These are phyloP conservation scores for Drosophila murphyi DNA, from an alignment of 1,140 invertebrate genomes.

Conservation along the genomic window DNA sequence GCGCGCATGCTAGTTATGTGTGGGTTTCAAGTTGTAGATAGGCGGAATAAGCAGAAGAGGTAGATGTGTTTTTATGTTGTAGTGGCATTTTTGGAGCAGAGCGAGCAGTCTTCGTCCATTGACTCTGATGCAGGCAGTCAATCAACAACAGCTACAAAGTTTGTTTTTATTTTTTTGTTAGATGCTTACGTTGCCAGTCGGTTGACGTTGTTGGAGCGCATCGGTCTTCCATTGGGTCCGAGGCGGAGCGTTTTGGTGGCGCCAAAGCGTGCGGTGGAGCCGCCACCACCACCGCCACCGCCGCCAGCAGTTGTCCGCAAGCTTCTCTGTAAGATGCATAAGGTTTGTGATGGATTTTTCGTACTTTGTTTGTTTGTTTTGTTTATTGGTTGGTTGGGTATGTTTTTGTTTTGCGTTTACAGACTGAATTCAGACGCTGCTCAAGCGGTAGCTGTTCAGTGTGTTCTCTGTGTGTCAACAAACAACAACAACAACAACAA, in stretches of 20 bases:
- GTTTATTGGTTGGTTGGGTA: too few relatives aligned
- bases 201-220: slow-evolving; percentile 73
- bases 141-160: slow-evolving; percentile 32
- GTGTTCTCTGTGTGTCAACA: slow-evolving; percentile 30
- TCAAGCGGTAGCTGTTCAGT: slow-evolving; percentile 53
- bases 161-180: slow-evolving; percentile 36
- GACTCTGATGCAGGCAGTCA: not conserved
- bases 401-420: slow-evolving; percentile 39
- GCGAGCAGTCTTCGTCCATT: slow-evolving; percentile 29
- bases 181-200: slow-evolving; percentile 83
- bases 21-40: slow-evolving; percentile 48
- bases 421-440: slow-evolving; percentile 50
- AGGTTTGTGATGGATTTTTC: slow-evolving; percentile 71
- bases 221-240: slow-evolving; percentile 72
- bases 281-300: slow-evolving; percentile 8
- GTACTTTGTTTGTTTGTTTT: too few relatives aligned
- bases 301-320: slow-evolving; percentile 63
- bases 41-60: slow-evolving; percentile 63
- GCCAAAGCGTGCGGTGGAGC: slow-evolving; percentile 48
- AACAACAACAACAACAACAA: too few relatives aligned
- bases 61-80: slow-evolving; percentile 54
- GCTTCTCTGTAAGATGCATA: slow-evolving; percentile 84
- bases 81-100: slow-evolving; percentile 41
- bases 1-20: slow-evolving; percentile 75
- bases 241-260: slow-evolving; percentile 71